Evolutionary conservation across 2,888 invertebrate genomes (phyloP), one percentile per base, ranked within the genome.

Genomic region (Amblyjoppa proteus): DNA sequence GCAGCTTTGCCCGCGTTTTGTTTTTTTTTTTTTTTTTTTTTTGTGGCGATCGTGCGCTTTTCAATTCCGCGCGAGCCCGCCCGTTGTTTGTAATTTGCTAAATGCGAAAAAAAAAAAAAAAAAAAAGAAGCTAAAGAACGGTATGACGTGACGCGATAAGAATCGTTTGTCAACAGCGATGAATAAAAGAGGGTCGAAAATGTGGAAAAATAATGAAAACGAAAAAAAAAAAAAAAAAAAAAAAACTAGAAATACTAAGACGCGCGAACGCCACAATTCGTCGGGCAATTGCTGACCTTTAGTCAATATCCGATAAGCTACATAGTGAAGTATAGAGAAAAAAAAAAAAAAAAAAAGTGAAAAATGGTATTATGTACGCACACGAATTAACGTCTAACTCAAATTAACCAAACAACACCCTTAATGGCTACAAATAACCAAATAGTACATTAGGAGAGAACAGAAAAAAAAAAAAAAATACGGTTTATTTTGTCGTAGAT

Each of bases 301-400:
- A 93, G 93, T 93, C 89, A 81, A 92, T 93, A 93, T 92, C 89
- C 92, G 91, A 92, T 92, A 92, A 93, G 93, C 92, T 93, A 92
- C 79, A 92, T 93, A 93, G 93, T 91, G 80, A 49, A 93, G 92
- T 82, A 91, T 93, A 92, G 91, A 91, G 88, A 92, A 93, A 92
- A 91, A 90, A 89, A 91, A 91, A 90, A 89, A 91, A 78, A 74
- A 20, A 20, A 20, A 20, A 64, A 64, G 56, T 45, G 58, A 73
- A 53, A 83, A 74, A 83, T 86, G 70, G 83, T 74, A 81, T 49
- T 78, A 83, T 74, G 80, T 78, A 83, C 51, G 82, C 69, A 81
- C 70, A 77, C 64, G 75, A 92, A 91, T 91, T 92, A 90, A 92
- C 90, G 90, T 81, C 76, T 91, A 92, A 91, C 89, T 89, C 79